Evolutionary conservation across 2,113 vertebrate genomes (phyloP).

Genomic region (Tragelaphus strepsiceros): DNA sequence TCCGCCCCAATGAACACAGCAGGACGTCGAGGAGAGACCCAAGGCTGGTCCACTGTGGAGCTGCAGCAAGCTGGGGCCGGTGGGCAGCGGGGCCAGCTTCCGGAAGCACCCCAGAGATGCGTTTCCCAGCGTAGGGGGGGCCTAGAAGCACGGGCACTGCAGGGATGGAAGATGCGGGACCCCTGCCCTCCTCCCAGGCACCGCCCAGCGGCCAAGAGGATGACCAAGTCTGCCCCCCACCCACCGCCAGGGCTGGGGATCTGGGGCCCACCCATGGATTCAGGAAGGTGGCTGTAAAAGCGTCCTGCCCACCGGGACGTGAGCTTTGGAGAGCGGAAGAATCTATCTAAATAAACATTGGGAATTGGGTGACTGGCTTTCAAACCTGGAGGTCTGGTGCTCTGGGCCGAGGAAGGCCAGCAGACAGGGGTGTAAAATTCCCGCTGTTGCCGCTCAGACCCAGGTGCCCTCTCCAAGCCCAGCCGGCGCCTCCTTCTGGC

Average conservation of each 20-base stretch:
- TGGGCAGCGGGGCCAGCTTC: fast-evolving
- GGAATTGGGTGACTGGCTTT: conserved; percentile 71
- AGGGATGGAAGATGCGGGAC: neutral
- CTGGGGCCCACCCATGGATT: neutral
- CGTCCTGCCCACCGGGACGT: neutral
- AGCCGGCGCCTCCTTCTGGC: neutral
- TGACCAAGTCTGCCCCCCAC: neutral
- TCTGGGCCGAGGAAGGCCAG: neutral
- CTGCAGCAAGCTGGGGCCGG: neutral
- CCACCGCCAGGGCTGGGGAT: neutral
- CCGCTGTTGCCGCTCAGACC: neutral
- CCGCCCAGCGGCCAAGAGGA: neutral
- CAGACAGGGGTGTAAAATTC: neutral
- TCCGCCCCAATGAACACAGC: neutral
- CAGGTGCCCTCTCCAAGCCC: neutral
- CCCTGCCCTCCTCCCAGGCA: neutral
- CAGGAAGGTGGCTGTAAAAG: conserved; percentile 54
- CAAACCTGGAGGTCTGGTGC: conserved; percentile 65
- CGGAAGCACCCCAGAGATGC: fast-evolving
- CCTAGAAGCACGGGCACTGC: neutral
- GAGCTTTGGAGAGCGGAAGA: conserved; percentile 60
- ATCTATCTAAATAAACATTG: conserved; percentile 79
- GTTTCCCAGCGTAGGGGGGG: fast-evolving
- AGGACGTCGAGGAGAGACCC: neutral
- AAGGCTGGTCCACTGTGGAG: neutral